Base-by-base conservation (phyloP, 2,797 vertebrate genomes). In the Mus minutoides region DNA sequence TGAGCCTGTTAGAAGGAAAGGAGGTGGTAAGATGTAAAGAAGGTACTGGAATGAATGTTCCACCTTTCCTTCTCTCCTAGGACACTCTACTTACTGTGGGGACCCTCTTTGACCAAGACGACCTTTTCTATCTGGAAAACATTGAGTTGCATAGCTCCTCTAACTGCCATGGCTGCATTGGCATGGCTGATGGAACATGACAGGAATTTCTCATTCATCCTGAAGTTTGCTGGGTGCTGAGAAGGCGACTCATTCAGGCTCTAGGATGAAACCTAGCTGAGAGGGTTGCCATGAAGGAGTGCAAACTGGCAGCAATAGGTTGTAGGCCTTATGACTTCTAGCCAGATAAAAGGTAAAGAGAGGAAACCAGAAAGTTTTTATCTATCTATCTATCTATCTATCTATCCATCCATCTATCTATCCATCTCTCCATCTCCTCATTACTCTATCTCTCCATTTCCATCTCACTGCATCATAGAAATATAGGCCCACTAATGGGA, bases 21-120 rank as follows among this genome's bases (percentile, higher is more conserved):
- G 34, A 46, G 11, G 12, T 12, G 16, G 79, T 11, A 22, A 78
- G 37, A 56, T 60, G 9, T 12, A 40, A 58, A 54, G 21, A 21
- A 62, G n/a, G 7, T 8, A 9, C 16, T 67, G 2, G 0, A 52
- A 12, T 6, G 3, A 80, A n/a, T 29, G 2, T 2, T 16, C 31
- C 29, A 40, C 3, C 7, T 1, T 31, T 82, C 73, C 5, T 52
- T 78, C 19, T 83, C 29, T 91, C 64, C 43, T 0, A 1, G 26
- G 58, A 71, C n/a, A 21, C 16, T 37, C 79, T 60, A 4, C 1
- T 26, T 16, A 67, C 64, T 34, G 26, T 73, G 78, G 22, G 9
- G n/a, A 22, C 7, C 2, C 17, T 84, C 43, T 82, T 24, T 49
- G n/a, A 84, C 71, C 46, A 88, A 52, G 34, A 31, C 21, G 79